Evolutionary conservation across 2,113 vertebrate species (phyloP).

Genomic region (Panurus biarmicus): DNA sequence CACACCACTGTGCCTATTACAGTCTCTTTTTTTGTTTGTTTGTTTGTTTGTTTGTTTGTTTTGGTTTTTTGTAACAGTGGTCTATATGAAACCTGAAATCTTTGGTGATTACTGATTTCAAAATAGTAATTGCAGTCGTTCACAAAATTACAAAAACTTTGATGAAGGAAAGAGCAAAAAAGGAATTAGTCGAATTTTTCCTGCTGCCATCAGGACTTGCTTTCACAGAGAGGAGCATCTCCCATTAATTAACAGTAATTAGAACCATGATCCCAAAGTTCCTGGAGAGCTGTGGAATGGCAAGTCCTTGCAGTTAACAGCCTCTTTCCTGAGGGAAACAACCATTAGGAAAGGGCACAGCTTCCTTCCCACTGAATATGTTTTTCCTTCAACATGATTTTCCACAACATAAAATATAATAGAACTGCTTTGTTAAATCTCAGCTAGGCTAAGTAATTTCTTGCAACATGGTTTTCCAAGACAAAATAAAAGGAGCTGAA

Average conservation of each 20-base stretch:
- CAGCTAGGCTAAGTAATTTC: neutral
- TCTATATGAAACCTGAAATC: neutral
- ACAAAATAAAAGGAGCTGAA: neutral
- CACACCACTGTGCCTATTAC: neutral
- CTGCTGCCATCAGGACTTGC: neutral
- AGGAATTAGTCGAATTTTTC: neutral
- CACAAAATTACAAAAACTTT: neutral
- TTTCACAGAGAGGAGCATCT: neutral
- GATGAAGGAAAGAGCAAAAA: neutral
- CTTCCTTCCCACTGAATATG: neutral
- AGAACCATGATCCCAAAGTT: neutral
- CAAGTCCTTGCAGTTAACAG: neutral
- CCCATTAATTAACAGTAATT: neutral
- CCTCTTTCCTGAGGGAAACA: neutral
- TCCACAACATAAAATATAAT: neutral
- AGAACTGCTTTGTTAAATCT: conserved; percentile 4
- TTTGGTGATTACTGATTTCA: neutral
- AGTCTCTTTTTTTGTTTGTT: neutral
- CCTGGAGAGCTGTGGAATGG: neutral
- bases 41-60: no score
- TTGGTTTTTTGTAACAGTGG: neutral
- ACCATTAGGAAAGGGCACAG: neutral
- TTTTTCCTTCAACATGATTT: conserved; percentile 1
- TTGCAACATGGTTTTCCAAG: neutral
- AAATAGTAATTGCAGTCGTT: neutral